Evolutionary conservation across 2,888 invertebrate genomes (phyloP).

Genomic region (Globia sparganii): DNA sequence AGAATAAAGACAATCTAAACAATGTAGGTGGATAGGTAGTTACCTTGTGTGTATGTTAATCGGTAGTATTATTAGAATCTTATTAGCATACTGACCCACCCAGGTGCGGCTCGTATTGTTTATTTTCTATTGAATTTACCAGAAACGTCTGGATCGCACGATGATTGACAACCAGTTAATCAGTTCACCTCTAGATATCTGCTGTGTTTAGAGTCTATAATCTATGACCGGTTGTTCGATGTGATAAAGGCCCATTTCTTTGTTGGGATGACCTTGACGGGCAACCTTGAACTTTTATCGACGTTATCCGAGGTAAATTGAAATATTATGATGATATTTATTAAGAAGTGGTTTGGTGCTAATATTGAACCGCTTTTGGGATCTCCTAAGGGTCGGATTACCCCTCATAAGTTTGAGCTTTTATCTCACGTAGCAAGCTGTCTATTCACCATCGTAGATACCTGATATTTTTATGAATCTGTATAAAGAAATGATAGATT

Average conservation of each 20-base stretch:
- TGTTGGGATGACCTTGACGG: constrained; percentile 77
- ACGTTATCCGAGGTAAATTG: constrained; percentile 62
- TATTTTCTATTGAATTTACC: constrained; percentile 61
- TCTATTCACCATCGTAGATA: neutral
- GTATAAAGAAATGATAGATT: constrained; percentile 11
- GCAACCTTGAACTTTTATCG: constrained; percentile 81
- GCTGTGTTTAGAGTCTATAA: constrained; percentile 1
- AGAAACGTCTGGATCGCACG: constrained; percentile 57
- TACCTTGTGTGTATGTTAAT: constrained; percentile 70
- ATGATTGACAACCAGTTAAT: constrained; percentile 17
- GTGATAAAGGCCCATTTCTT: constrained; percentile 55
- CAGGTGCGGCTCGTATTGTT: constrained; percentile 66
- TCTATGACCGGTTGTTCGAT: constrained; percentile 14
- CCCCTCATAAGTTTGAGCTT: neutral
- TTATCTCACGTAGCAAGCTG: neutral
- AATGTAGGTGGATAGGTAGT: constrained; percentile 53
- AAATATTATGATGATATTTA: constrained; percentile 56
- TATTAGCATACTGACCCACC: constrained; percentile 80
- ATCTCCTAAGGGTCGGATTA: neutral
- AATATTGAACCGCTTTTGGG: constrained; percentile 9
- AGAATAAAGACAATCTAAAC: constrained; percentile 64
- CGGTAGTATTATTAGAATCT: constrained; percentile 76
- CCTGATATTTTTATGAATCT: neutral
- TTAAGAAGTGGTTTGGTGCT: constrained; percentile 31
- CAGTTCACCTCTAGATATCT: constrained; percentile 15